Evolutionary conservation across 1,140 invertebrate genomes (phyloP), one percentile per base, ranked within the genome.

Genomic region (Eriosoma lanigerum): DNA sequence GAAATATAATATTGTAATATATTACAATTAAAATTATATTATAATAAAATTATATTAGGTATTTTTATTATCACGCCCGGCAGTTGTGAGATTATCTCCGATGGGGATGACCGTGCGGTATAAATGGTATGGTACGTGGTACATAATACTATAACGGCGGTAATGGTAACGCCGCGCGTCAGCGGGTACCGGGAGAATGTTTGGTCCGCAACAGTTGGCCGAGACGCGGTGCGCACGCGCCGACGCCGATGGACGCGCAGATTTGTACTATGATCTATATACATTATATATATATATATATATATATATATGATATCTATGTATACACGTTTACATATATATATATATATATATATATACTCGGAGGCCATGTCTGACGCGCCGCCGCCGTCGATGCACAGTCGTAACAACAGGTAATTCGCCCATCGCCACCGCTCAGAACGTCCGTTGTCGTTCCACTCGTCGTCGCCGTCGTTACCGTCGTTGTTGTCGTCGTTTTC

Each of bases 341-440:
- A 54, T 38, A n/a, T 54, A 56, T 56, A 21, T 19, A 26, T 52
- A 4, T 52, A 48, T 52, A 17, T 17, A 19, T 52, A 52, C 0
- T 66, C 38, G 38, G 64, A 15, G 38, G 64, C 64, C 64, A 21
- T 6, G 64, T 66, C 64, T 66, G 64, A 32, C 62, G 19, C n/a
- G 66, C 66, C 66, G 66, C 66, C 24, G 24, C 66, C 66, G 66
- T n/a, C 21, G 32, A 52, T 17, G 46, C 72, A 21, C 64, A 21
- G 64, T 24, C 64, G 44, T 70, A 70, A 70, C 66, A 70, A 70
- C 66, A 70, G 46, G 38, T 70, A 48, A 70, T 26, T 70, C 66
- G 66, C 15, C 66, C 44, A 21, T 26, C 44, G 44, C 13, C 62
- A 10, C 48, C 54, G 13, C 66, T 13, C 66, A 21, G 46, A 48